Conservation (phyloP, 2,113 vertebrate genomes). For the Platysternon megacephalum region DNA sequence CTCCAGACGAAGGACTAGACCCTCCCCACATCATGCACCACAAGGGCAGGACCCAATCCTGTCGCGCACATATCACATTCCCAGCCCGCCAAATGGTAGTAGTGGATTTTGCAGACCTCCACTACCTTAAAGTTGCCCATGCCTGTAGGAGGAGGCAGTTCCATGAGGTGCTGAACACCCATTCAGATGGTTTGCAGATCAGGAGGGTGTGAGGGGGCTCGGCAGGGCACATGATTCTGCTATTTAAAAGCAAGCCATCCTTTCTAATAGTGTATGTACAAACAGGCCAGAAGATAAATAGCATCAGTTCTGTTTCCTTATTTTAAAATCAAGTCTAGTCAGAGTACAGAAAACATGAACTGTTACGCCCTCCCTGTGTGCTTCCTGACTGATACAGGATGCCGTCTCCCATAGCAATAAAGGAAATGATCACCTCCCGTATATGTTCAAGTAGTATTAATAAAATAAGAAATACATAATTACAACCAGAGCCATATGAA, state of each 20-base stretch:
- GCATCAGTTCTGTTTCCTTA: constrained; percentile 2
- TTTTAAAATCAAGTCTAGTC: background rate
- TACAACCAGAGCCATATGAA: constrained; percentile 75
- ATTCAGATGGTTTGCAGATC: constrained; percentile 29
- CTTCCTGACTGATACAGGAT: constrained; percentile 67
- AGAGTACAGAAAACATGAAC: background rate
- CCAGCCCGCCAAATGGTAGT: background rate
- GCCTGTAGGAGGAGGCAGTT: background rate
- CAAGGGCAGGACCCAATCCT: background rate
- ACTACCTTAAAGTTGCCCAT: background rate
- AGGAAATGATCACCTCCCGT: constrained; percentile 69
- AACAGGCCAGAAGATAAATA: constrained; percentile 3
- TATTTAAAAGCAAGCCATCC: constrained; percentile 10
- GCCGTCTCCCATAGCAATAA: constrained; percentile 64
- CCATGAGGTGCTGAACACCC: constrained; percentile 8
- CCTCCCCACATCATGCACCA: background rate
- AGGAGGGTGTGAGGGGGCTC: background rate
- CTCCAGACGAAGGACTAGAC: background rate
- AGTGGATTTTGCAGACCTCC: background rate
- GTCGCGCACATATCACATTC: background rate
- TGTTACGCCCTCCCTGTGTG: background rate
- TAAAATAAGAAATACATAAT: constrained; percentile 72
- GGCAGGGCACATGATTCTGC: background rate
- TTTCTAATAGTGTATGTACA: background rate
- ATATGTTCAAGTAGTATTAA: constrained; percentile 70